Evolutionary conservation across 2,113 vertebrate species (phyloP), one percentile per base, ranked within the genome.

Genomic region (Apus apus): DNA sequence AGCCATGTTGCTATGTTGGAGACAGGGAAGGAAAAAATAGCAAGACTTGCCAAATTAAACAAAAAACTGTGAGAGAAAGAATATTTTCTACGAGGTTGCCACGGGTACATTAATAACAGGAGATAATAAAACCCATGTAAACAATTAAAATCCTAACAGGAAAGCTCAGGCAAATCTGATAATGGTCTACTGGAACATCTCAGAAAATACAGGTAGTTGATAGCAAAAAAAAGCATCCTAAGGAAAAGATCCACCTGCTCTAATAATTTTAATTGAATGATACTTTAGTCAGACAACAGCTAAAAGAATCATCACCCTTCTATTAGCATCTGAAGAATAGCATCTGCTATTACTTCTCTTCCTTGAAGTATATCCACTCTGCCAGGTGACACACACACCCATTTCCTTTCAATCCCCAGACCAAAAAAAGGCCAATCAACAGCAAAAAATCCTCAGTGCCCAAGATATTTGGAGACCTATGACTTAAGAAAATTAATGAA

Each of bases 1-100:
- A 96, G 92, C 94, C 96, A 97, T 93, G 96, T 96, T 96, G 93
- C 93, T 97, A 93, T 96, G 95, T 93, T 96, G 96, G 96, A 96
- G 93, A 92, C 96, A 93, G 83, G 80, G 93, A 94, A 95, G 93
- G 91, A 94, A 97, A 90, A 97, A 96, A 97, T 94, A 96, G 83
- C 82, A 84, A 92, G 89, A 89, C 85, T 89, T 97, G 95, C 95
- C 96, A 96, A 97, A 93, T 92, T 89, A 96, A 97, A 96, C 94
- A 96, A 93, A 94, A 97, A 96, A 68, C 88, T 83, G 90, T 94
- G 93, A 96, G 93, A 91, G 86, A 94, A 94, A 94, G 95, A 96
- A 78, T 94, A 97, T 95, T 94, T 96, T 85, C 96, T 87, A 96
- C 94, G 91, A 95, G 91, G 90, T 95, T 97, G 95, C 95, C 71